Conservation (phyloP, 1,140 invertebrate species). For the Radopholus similis region DNA sequence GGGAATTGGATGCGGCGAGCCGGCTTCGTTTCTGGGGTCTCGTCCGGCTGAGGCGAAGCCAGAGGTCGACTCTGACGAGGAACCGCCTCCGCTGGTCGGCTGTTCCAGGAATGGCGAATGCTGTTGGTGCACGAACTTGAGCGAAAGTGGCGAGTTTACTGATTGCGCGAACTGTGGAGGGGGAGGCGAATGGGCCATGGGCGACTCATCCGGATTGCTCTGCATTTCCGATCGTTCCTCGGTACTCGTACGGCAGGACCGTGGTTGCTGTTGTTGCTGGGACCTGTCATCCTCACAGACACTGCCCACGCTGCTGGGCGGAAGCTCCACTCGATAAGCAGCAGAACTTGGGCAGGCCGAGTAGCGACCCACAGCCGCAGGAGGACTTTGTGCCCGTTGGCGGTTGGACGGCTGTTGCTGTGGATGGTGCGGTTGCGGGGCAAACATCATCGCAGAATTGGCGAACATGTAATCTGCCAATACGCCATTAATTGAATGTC, state of each 20-base stretch:
- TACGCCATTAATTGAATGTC: too few species aligned
- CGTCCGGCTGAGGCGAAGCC: constrained; percentile 34
- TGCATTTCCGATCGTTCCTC: constrained; percentile 6
- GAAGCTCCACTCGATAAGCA: constrained; percentile 38
- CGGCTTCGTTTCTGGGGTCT: not conserved
- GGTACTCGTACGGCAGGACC: not conserved
- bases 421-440: constrained; percentile 9
- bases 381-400: not conserved
- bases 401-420: not conserved
- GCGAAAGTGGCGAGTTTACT: not conserved
- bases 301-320: constrained; percentile 26
- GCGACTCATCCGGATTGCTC: too few species aligned
- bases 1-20: constrained; percentile 10
- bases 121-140: constrained; percentile 17
- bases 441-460: constrained; percentile 14
- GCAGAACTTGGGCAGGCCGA: not conserved
- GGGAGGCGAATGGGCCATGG: too few species aligned
- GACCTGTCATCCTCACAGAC: constrained; percentile 15
- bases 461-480: constrained; percentile 1
- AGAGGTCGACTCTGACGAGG: constrained; percentile 42
- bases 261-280: constrained; percentile 1
- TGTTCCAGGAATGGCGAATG: constrained; percentile 3
- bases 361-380: not conserved
- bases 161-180: too few species aligned
- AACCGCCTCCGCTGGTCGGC: not conserved